Evolutionary conservation across 2,113 vertebrate species (phyloP), one percentile per base, ranked within the genome.

Genomic region (Ictalurus punctatus): DNA sequence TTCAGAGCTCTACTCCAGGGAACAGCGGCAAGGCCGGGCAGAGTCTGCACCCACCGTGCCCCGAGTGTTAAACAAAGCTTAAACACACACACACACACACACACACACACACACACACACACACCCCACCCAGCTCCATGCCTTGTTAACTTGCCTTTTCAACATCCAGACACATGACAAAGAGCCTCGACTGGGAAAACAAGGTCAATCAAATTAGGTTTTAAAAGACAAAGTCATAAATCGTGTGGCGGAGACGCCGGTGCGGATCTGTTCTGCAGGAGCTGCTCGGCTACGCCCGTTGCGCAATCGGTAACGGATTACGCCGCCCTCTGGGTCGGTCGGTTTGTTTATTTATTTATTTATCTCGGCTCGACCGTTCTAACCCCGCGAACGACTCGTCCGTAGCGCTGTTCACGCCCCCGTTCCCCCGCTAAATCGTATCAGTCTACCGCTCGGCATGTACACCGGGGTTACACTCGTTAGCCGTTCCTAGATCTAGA

Each of bases 11-110:
- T 86, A 86, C 91, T 91, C 89, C 84, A 7, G 80, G 80, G 90
- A 86, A 17, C 37, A 82, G 44, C 4, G 30, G 74, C 93, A 95
- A 95, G 94, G 95, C 94, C 89, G 48, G 89, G 78, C 80, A 89
- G 93, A 90, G 92, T 37, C 93, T 94, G 93, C 92, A 89, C 92
- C 91, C 58, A 0, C 21, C 61, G 23, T 81, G 52, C 90, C 83
- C 90, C 88, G 91, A 86, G 88, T 92, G 91, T 94, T 94, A 91
- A 94, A 90, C 90, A 90, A 92, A 92, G 91, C 93, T 92, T 92
- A 92, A 74, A 86, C 87, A 83, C 59, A 78, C 34, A 58, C 74
- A 83, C 34, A 67, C 71, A 65, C 52, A 27, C 23, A 56, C 73
- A 56, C 25, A 34, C 69, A 76, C 59, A 61, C 56, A 44, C 23